These are phyloP conservation scores for Callimorpha dominula DNA, from an alignment of 2,888 invertebrate genomes.

Conservation along the genomic window DNA sequence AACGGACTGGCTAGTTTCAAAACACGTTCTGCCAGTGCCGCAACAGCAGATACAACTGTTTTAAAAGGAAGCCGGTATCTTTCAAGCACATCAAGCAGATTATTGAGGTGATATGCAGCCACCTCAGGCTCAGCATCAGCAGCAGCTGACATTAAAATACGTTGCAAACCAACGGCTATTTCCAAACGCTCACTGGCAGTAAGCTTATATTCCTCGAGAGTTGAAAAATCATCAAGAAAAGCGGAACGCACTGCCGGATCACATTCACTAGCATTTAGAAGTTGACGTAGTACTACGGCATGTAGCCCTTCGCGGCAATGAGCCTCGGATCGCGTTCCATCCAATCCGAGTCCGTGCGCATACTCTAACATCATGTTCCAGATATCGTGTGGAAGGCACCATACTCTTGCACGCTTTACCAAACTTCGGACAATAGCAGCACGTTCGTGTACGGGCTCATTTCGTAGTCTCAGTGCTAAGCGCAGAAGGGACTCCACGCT, in stretches of 20 bases:
- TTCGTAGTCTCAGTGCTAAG: constrained; percentile 58
- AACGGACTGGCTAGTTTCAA: constrained; percentile 38
- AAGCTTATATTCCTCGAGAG: constrained; percentile 62
- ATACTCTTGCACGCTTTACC: constrained; percentile 66
- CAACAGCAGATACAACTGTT: constrained; percentile 49
- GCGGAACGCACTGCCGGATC: constrained; percentile 47
- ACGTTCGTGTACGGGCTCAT: constrained; percentile 68
- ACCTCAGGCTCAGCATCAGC: constrained; percentile 28
- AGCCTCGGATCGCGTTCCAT: constrained; percentile 59
- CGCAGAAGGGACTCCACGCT: constrained; percentile 60
- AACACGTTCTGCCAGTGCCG: constrained; percentile 48
- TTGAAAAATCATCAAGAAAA: constrained; percentile 61
- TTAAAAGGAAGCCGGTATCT: constrained; percentile 54
- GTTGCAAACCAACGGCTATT: constrained; percentile 47
- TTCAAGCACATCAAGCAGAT: constrained; percentile 57
- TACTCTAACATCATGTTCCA: constrained; percentile 68
- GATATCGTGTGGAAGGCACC: constrained; percentile 62
- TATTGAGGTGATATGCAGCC: constrained; percentile 37
- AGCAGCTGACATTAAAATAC: constrained; percentile 48
- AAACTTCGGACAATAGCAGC: constrained; percentile 71
- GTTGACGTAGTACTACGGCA: constrained; percentile 64
- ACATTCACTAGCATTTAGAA: constrained; percentile 51
- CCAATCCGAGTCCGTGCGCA: constrained; percentile 66
- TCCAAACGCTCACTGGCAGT: constrained; percentile 52
- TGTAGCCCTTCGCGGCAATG: constrained; percentile 70